Conservation (phyloP, 2,797 vertebrate genomes). For the Labroides dimidiatus region DNA sequence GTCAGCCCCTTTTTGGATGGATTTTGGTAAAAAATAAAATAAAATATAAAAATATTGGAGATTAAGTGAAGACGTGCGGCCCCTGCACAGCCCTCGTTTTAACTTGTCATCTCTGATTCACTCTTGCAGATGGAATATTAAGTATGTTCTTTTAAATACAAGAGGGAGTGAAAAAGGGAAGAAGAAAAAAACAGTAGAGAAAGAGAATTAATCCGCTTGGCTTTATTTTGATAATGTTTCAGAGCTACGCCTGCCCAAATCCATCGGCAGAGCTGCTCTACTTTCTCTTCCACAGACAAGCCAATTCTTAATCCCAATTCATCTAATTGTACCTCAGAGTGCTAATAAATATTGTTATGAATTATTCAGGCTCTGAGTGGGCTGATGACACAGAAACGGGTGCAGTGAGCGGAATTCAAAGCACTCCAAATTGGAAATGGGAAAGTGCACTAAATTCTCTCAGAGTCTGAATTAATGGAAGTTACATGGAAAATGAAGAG, state of each 20-base stretch:
- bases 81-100: conserved; percentile 54
- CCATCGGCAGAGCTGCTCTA: conserved; percentile 72
- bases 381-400: conserved; percentile 81
- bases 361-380: conserved; percentile 82
- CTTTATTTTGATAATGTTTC: conserved; percentile 81
- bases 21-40: conserved; percentile 15
- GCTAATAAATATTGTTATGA: conserved; percentile 86
- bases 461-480: conserved; percentile 76
- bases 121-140: conserved; percentile 75
- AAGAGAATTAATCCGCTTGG: conserved; percentile 74
- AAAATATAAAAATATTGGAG: conserved; percentile 4
- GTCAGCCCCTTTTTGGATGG: conserved; percentile 1
- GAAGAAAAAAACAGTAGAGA: conserved; percentile 45
- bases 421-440: conserved; percentile 76
- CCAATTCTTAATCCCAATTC: conserved; percentile 82
- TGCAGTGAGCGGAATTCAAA: conserved; percentile 78
- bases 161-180: conserved; percentile 24
- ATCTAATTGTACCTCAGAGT: conserved; percentile 86
- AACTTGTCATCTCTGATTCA: conserved; percentile 75
- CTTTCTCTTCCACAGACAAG: conserved; percentile 74
- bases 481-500: conserved; percentile 67
- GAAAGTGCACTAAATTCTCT: conserved; percentile 75
- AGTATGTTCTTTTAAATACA: conserved; percentile 72
- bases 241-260: conserved; percentile 73
- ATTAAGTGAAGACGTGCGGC: conserved; percentile 35